A percentile compares a stretch with the other conserved stretches of the same genome.
Conservation (phyloP, 53 echinoderm and acorn worm genomes). For the Echinarachnius parma region DNA sequence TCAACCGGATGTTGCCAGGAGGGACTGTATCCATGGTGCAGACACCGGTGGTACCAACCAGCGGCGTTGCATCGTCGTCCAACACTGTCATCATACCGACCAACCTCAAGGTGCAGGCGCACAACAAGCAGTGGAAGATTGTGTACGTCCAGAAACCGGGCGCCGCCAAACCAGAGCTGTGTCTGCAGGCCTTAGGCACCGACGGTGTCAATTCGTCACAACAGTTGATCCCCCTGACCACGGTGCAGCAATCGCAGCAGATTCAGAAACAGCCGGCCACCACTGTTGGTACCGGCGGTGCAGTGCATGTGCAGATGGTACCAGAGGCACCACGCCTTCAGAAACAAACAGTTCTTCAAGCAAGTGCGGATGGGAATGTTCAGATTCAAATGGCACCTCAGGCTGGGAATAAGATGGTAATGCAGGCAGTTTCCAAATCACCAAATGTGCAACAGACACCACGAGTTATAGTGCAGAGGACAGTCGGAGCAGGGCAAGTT, state of each 20-base stretch:
- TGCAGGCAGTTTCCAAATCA: conserved; percentile 12
- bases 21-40: not conserved
- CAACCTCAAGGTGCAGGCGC: conserved; percentile 30
- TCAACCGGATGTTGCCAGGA: not conserved
- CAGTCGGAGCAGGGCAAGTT: no score
- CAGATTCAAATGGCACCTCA: conserved; percentile 36
- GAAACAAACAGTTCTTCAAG: not conserved
- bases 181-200: conserved; percentile 9
- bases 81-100: conserved; percentile 29
- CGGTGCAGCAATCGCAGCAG: conserved; percentile 2
- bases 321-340: no score
- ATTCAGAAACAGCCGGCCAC: not conserved
- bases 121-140: conserved; percentile 37
- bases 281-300: not conserved
- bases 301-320: not conserved
- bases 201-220: conserved; percentile 8
- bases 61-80: no score
- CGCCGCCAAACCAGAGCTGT: conserved; percentile 22
- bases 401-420: conserved; percentile 22
- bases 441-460: not conserved
- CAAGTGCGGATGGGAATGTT: not conserved
- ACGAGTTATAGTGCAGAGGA: not conserved
- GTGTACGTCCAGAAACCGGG: conserved; percentile 45
- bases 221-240: not conserved
- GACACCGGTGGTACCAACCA: not conserved